These are phyloP conservation scores for Malurus leucopterus DNA, from an alignment of 2,797 vertebrate species.

Conservation along the genomic window DNA sequence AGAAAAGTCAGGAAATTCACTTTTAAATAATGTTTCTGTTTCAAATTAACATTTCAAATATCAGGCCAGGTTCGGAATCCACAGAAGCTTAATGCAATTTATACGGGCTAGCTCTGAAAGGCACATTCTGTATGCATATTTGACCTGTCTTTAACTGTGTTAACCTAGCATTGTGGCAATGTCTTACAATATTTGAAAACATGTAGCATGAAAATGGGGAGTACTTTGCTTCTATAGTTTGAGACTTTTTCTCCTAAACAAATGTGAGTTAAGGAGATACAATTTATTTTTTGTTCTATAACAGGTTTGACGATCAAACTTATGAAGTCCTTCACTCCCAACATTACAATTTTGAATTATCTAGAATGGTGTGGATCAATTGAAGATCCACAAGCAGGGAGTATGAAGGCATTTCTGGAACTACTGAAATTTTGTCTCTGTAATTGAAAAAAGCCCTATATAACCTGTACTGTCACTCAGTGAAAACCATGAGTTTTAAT, in stretches of 20 bases:
- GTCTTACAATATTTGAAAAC: neutral
- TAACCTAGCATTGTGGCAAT: neutral
- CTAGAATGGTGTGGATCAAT: neutral
- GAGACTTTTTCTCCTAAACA: neutral
- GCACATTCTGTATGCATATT: neutral
- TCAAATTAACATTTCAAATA: neutral
- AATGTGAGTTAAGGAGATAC: neutral
- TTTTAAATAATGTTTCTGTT: neutral
- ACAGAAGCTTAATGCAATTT: neutral
- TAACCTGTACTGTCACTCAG: neutral
- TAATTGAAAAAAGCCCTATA: neutral
- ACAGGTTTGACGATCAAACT: neutral
- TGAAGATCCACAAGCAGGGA: neutral
- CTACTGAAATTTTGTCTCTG: neutral
- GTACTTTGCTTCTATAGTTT: neutral
- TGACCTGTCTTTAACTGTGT: neutral
- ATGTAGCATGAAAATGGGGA: neutral
- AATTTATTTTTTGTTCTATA: neutral
- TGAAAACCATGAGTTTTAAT: neutral
- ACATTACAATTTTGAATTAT: rapidly evolving
- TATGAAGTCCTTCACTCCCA: neutral
- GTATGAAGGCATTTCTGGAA: neutral
- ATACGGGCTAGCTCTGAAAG: neutral
- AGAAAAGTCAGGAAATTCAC: neutral
- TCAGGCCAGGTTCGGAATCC: neutral